Base-by-base conservation (phyloP, 2,888 invertebrate species). In the Loripinus fragilis region DNA sequence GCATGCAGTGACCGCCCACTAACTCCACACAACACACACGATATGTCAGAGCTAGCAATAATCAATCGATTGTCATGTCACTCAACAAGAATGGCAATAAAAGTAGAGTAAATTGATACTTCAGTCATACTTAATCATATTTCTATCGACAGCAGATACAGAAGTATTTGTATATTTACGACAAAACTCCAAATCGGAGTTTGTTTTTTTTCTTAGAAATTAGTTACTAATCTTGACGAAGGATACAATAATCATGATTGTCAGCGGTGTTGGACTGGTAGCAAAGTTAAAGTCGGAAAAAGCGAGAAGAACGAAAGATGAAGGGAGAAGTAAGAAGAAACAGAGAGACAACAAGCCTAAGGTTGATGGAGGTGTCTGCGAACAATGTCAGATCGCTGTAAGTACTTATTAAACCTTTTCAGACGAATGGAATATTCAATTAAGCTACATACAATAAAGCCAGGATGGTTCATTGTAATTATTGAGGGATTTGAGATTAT, bases 181-280 rank as follows among this genome's bases (percentile, higher is more conserved):
- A 60, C 60, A 28, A 60, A 60, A 60, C 33, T 20, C 33, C 10
- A 12, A 33, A 33, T 60, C 33, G 7, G 10, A 28, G 33, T 30
- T 60, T n/a, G n/a, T n/a, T n/a, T n/a, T n/a, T 60, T 60, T 60
- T 60, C 60, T 28, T 60, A 60, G 60, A 60, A 33, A 52, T 10
- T 52, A 52, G 28, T 20, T 33, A 20, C 3, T 17, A 33, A 33
- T 60, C 33, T 60, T 17, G 60, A 60, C 60, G 60, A 60, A 60
- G 20, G 60, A 60, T 60, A 33, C n/a, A 33, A 60, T 20, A 60
- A 60, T 60, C 60, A 60, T 60, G 60, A 60, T 60, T 15, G 33
- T 60, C 15, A 60, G 60, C 33, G 60, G 60, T 2, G 33, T 60
- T 8, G 60, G 60, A 20, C 33, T 60, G 3, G 60, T 60, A 20